phyloP scores from a whole-genome alignment of 1,140 invertebrate genomes.

The Meloidogyne exigua region DNA sequence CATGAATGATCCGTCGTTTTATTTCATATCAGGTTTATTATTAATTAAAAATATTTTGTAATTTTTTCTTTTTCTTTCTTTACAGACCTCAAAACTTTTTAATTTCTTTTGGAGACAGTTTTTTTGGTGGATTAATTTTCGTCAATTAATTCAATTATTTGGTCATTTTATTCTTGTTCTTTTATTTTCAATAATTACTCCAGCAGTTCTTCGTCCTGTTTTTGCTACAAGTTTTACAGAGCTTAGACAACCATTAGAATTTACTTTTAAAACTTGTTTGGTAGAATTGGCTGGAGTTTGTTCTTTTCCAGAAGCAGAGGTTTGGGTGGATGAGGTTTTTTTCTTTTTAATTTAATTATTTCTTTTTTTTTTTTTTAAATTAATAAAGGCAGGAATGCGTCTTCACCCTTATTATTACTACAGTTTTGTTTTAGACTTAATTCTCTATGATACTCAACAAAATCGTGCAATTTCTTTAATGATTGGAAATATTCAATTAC shows the following conservation, averaged over 20 bases:
- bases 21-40: neutral
- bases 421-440: conserved; percentile 31
- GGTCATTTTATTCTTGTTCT: conserved; percentile 2
- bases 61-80: neutral
- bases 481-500: conserved; percentile 29
- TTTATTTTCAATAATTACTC: conserved; percentile 21
- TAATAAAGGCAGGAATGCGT: conserved; percentile 24
- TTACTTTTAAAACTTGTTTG: conserved; percentile 44
- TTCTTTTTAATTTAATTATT: conserved; percentile 11
- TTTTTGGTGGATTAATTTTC: neutral
- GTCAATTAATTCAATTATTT: neutral
- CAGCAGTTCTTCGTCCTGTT: conserved; percentile 32
- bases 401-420: conserved; percentile 39
- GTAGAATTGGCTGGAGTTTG: conserved; percentile 44
- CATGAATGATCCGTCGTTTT: conserved; percentile 1
- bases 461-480: conserved; percentile 44
- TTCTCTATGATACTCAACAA: conserved; percentile 39
- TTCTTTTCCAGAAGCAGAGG: conserved; percentile 47
- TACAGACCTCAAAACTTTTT: neutral
- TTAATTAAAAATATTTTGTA: neutral
- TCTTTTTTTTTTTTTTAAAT: neutral
- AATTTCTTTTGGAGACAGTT: neutral
- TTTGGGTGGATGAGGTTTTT: conserved; percentile 32
- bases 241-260: conserved; percentile 41
- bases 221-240: conserved; percentile 44